These are phyloP conservation scores for Argopecten irradians DNA, from an alignment of 1,140 invertebrate species.

Conservation along the genomic window DNA sequence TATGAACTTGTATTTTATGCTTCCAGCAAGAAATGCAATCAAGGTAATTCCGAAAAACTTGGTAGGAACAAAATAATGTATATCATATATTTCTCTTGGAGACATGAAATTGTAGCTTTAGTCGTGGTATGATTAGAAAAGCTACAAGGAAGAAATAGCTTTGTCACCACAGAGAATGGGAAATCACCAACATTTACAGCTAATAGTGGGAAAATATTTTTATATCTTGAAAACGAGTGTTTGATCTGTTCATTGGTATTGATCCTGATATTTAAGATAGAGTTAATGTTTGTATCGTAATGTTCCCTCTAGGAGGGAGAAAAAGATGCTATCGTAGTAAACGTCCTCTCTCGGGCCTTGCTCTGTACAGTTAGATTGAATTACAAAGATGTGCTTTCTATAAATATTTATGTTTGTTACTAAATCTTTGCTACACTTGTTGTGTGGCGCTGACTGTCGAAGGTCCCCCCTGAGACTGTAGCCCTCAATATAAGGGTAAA, in stretches of 20 bases:
- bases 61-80: background rate
- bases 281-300: background rate
- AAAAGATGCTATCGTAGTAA: background rate
- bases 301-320: background rate
- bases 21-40: background rate
- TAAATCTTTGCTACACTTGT: constrained; percentile 13
- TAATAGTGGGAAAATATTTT: background rate
- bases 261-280: constrained; percentile 9
- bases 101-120: background rate
- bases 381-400: constrained; percentile 18
- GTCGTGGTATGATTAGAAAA: background rate
- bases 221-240: background rate
- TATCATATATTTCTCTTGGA: background rate
- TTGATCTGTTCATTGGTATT: background rate
- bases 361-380: background rate
- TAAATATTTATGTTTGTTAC: constrained; percentile 19
- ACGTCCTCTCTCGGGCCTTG: background rate
- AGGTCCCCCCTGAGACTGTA: background rate
- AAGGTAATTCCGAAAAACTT: background rate
- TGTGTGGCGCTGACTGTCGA: background rate
- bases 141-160: background rate
- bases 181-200: background rate
- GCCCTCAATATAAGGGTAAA: background rate
- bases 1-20: background rate
- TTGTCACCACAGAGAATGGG: background rate